These are phyloP conservation scores for Oscheius onirici DNA, from an alignment of 2,888 invertebrate genomes.

Conservation along the genomic window DNA sequence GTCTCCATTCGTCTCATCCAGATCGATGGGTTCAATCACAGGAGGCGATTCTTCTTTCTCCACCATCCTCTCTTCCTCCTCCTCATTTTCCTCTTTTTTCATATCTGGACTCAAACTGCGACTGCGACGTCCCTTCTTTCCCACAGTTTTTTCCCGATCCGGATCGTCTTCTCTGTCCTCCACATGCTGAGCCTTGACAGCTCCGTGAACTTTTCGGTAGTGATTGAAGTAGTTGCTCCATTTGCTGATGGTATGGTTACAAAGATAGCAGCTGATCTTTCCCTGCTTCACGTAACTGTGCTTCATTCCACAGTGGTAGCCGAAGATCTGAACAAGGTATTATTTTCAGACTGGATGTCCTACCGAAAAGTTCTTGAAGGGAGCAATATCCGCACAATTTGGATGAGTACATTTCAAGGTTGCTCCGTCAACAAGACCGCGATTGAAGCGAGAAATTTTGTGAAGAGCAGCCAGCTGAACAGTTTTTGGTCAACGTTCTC, in stretches of 20 bases:
- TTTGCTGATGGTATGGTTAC: slow-evolving; percentile 11
- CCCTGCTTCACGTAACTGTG: not conserved
- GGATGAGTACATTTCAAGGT: not conserved
- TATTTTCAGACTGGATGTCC: not conserved
- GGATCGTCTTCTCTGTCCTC: not conserved
- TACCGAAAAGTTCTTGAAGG: slow-evolving; percentile 5
- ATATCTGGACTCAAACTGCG: slow-evolving; percentile 20
- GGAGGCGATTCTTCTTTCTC: not conserved
- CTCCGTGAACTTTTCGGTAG: not conserved
- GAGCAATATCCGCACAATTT: slow-evolving; percentile 1
- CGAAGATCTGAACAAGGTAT: slow-evolving; percentile 16
- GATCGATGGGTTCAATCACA: slow-evolving; percentile 4
- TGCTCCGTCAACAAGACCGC: not conserved
- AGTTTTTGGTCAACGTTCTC: no score
- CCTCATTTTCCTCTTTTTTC: not conserved
- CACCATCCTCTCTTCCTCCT: slow-evolving; percentile 3
- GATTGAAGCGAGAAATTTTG: not conserved
- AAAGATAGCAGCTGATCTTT: slow-evolving; percentile 4
- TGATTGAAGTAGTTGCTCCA: slow-evolving; percentile 11
- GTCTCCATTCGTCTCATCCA: not conserved
- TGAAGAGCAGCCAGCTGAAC: slow-evolving; percentile 18
- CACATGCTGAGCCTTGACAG: slow-evolving; percentile 16
- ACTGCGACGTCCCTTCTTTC: not conserved
- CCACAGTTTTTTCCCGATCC: not conserved
- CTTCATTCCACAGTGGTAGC: slow-evolving; percentile 25